phyloP scores from a whole-genome alignment of 2,113 vertebrate species.

The Tylochromis polylepis region DNA sequence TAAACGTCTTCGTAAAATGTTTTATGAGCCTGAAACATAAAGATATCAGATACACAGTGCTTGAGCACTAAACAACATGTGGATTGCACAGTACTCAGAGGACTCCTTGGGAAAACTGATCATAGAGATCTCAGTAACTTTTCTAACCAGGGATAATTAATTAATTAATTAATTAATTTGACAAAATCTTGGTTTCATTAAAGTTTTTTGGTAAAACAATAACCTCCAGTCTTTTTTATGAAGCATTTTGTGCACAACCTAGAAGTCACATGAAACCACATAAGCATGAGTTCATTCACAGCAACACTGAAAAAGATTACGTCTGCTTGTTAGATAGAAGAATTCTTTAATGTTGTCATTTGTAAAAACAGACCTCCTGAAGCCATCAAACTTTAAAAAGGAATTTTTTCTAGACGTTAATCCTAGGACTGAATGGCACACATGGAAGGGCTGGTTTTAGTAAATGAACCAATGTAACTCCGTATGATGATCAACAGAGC shows the following conservation, averaged over 20 bases:
- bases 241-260: neutral
- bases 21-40: neutral
- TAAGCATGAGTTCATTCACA: neutral
- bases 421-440: neutral
- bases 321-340: neutral
- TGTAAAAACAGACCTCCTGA: neutral
- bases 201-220: neutral
- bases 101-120: neutral
- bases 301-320: neutral
- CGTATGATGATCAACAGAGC: neutral
- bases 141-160: neutral
- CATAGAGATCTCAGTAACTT: neutral
- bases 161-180: neutral
- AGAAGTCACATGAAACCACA: neutral
- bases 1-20: neutral
- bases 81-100: neutral
- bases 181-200: neutral
- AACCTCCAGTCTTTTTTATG: neutral
- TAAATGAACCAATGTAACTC: constrained; percentile 6
- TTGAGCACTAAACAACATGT: neutral
- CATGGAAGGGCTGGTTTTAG: neutral
- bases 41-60: neutral
- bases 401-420: neutral
- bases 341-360: neutral
- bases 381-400: constrained; percentile 11